Base-by-base conservation (phyloP, 2,888 invertebrate genomes). In the Cheilosia vernalis region DNA sequence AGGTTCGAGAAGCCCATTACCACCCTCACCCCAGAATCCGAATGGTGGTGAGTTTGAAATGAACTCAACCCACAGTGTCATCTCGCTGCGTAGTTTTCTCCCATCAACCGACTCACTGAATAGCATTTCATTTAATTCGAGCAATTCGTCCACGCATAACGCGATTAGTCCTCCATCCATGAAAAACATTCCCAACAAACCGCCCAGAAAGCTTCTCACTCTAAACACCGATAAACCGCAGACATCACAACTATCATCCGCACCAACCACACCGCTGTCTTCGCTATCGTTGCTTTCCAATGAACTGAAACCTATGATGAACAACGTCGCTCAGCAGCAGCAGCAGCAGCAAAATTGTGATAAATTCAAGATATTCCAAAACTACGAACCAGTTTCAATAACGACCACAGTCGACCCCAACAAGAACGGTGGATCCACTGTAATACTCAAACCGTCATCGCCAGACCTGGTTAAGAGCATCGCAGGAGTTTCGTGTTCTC, bases 1-100 rank as follows among this genome's bases (percentile, higher is more conserved):
- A 27, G 94, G 97, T 24, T 97, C 97, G 4, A 93, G 97, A 87
- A 96, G 96, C 88, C 97, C 97, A 0, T 90, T 97, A 87, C 96
- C 96, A 2, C 94, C 94, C 2, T 95, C 95, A 0, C 93, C 94
- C 0, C 91, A 90, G 67, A 90, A 90, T 88, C 89, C 89, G 7
- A 90, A 89, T 58, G 87, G 88, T 19, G 88, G 89, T 3, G 92
- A 92, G 63, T 90, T 91, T 15, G 92, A 92, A 69, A 87, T 89
- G 6, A 91, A 90, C 66, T 91, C 90, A 3, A 90, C 89, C n/a
- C 91, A 92, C 51, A 91, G 90, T 64, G 89, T 89, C 79, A 89
- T 90, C 37, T 90, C 91, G 15, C 58, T 90, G 82, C 88, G 90
- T 10, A 91, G 91, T 33, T 91, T 91, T 64, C 88, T 92, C 13